Base-by-base conservation (phyloP, 2,113 vertebrate genomes). In the Reinhardtius hippoglossoides region DNA sequence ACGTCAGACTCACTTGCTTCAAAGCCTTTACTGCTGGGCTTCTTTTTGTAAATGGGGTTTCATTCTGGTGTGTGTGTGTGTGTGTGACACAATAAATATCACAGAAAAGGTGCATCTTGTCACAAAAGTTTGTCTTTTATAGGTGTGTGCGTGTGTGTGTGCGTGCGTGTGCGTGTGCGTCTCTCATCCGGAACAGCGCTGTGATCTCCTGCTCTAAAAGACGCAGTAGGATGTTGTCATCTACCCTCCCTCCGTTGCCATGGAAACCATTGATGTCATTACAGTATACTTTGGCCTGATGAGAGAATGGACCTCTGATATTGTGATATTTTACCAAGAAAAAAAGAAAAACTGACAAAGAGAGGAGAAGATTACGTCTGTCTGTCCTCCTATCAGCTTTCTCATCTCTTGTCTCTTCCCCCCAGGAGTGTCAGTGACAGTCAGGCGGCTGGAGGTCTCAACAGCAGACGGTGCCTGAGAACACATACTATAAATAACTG, bases 191-290 rank as follows among this genome's bases (percentile, higher is more conserved):
- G 62, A 88, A 54, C 66, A 66, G 62, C 20, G 61, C 69, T 68
- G 74, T 78, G 88, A 88, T 90, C 88, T 82, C 70, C 86, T 65
- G 74, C 80, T 79, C 76, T 62, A 69, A 87, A 83, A 87, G 70
- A 89, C 67, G 68, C 81, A 88, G 81, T 63, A 72, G 82, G 83
- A 88, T 91, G 91, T 89, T 92, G 89, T 93, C 88, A 91, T 92
- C 85, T 81, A 21, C 81, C 87, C 85, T 72, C 85, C 82, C 74
- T 68, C 55, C 35, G 90, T 94, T 88, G 85, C 78, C 91, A 87
- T 60, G 79, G 89, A 74, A 86, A 94, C 92, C 82, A 90, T 78
- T 94, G 92, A 94, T 92, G 92, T 94, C 92, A 94, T 88, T 78
- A 89, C 80, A 83, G 68, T 84, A 81, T 82, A 79, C 84, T 84